These are phyloP conservation scores for Trichogramma evanescens DNA, from an alignment of 2,888 invertebrate species.

Conservation along the genomic window DNA sequence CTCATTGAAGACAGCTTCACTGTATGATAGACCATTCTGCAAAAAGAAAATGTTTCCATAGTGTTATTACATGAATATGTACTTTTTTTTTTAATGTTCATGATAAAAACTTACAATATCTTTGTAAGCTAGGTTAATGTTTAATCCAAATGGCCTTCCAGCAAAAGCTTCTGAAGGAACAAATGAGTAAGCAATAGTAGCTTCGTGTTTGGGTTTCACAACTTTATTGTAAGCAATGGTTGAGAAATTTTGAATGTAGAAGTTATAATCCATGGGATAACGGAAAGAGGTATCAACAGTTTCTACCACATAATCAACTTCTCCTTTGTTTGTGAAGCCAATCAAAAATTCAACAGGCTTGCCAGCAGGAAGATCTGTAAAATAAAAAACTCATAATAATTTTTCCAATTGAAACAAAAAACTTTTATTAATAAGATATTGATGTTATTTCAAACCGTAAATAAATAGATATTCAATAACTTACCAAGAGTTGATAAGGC, in stretches of 20 bases:
- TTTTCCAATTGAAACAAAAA: background rate
- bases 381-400: conserved; percentile 22
- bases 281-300: conserved; percentile 95
- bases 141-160: conserved; percentile 92
- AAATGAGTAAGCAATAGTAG: conserved; percentile 91
- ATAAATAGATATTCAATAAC: background rate
- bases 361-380: conserved; percentile 82
- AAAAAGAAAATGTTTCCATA: conserved; percentile 21
- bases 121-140: conserved; percentile 85
- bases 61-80: background rate
- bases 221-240: conserved; percentile 78
- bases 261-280: conserved; percentile 97
- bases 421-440: background rate
- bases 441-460: background rate
- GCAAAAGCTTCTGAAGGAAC: conserved; percentile 94
- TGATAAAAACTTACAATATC: conserved; percentile 52
- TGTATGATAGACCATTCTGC: conserved; percentile 59
- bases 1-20: conserved; percentile 95
- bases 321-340: conserved; percentile 92
- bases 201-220: conserved; percentile 86
- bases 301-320: conserved; percentile 84
- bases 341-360: conserved; percentile 89
- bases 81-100: background rate
- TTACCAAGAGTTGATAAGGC: conserved; percentile 38
- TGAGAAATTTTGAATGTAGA: conserved; percentile 97